phyloP scores from a whole-genome alignment of 37 sponge, comb jelly and placozoan genomes.

The Haliclona indistincta region DNA sequence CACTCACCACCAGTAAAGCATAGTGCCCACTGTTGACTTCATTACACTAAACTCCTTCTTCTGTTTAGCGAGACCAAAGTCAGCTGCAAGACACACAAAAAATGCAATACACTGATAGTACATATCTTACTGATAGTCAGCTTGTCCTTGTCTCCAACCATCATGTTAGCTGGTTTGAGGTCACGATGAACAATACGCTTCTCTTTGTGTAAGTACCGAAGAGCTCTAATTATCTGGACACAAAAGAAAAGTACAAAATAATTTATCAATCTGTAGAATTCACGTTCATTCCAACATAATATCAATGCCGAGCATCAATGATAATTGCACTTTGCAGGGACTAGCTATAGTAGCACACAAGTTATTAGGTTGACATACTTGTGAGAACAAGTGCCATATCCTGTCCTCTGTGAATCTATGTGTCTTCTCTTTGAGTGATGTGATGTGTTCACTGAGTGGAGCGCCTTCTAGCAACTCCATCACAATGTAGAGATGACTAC shows the following conservation, averaged over 20 bases:
- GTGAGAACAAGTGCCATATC: constrained; percentile 85
- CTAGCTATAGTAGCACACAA: too few relatives aligned
- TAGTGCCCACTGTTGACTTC: constrained; percentile 87
- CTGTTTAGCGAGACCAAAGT: constrained; percentile 92
- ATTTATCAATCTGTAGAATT: too few relatives aligned
- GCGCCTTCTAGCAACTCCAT: constrained; percentile 94
- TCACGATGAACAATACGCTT: constrained; percentile 84
- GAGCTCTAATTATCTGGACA: constrained; percentile 75
- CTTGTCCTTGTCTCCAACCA: constrained; percentile 83
- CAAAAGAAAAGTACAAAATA: too few relatives aligned
- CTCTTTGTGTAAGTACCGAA: constrained; percentile 92
- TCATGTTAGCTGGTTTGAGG: constrained; percentile 85
- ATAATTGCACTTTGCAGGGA: too few relatives aligned
- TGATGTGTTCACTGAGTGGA: constrained; percentile 77
- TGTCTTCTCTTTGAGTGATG: constrained; percentile 77
- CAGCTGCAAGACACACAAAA: constrained; percentile 82
- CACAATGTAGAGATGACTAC: constrained; percentile 81
- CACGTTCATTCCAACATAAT: too few relatives aligned
- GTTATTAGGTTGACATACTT: constrained; percentile 29
- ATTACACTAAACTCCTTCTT: constrained; percentile 79
- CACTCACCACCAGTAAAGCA: constrained; percentile 87
- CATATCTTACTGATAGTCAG: constrained; percentile 92
- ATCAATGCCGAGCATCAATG: too few relatives aligned
- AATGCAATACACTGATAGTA: too few relatives aligned
- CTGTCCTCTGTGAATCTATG: constrained; percentile 73